Evolutionary conservation across 1,140 invertebrate genomes (phyloP).

Genomic region (Trachymyrmex cornetzi): DNA sequence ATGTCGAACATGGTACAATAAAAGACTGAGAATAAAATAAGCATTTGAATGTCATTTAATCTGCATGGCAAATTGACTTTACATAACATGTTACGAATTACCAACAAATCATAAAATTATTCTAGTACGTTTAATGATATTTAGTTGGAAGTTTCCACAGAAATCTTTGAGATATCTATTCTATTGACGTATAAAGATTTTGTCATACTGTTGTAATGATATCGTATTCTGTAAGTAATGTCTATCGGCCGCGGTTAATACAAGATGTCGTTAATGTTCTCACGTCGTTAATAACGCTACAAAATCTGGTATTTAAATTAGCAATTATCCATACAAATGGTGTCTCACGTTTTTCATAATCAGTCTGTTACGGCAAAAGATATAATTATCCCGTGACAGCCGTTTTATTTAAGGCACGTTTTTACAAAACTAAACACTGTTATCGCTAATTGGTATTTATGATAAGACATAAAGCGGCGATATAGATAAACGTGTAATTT

Average conservation of each 20-base stretch:
- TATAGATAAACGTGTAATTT: slow-evolving; percentile 32
- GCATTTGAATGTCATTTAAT: neutral
- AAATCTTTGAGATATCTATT: neutral
- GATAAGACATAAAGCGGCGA: neutral
- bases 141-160: neutral
- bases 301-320: slow-evolving; percentile 52
- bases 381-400: slow-evolving; percentile 38
- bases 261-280: slow-evolving; percentile 15
- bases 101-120: neutral
- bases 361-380: slow-evolving; percentile 20
- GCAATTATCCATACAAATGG: slow-evolving; percentile 16
- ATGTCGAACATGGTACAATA: neutral
- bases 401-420: slow-evolving; percentile 27
- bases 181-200: neutral
- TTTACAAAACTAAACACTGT: slow-evolving; percentile 28
- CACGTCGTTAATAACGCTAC: slow-evolving; percentile 18
- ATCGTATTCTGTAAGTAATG: slow-evolving; percentile 16
- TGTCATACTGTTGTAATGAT: neutral
- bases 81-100: neutral
- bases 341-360: slow-evolving; percentile 34
- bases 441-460: neutral
- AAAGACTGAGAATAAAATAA: neutral
- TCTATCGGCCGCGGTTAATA: neutral
- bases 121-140: neutral
- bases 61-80: neutral